These are phyloP conservation scores for Leucophenga varia DNA, from an alignment of 1,140 invertebrate genomes.

Conservation along the genomic window DNA sequence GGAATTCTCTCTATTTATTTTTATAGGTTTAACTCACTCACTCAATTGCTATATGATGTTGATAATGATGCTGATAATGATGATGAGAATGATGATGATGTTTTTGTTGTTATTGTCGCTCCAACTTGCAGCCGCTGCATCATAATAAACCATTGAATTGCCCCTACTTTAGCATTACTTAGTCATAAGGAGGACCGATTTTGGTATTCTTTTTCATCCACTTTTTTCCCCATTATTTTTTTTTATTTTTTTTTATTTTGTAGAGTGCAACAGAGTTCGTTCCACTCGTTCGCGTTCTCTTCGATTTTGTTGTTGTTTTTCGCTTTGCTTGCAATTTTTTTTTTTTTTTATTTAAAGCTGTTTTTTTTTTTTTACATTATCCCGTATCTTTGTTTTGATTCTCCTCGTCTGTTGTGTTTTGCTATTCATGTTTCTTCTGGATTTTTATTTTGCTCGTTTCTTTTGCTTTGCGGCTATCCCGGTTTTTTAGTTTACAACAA, in stretches of 20 bases:
- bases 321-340: conserved; percentile 5
- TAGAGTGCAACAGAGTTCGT: conserved; percentile 50
- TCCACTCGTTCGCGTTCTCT: conserved; percentile 27
- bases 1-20: too few relatives aligned
- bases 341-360: conserved; percentile 19
- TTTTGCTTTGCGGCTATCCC: conserved; percentile 12
- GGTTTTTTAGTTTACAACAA: conserved; percentile 1
- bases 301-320: too few relatives aligned
- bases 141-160: too few relatives aligned
- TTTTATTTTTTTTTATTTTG: too few relatives aligned
- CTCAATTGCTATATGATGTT: too few relatives aligned
- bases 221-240: too few relatives aligned
- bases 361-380: conserved; percentile 8
- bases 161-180: too few relatives aligned
- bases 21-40: too few relatives aligned
- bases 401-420: conserved; percentile 50
- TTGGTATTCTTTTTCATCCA: too few relatives aligned
- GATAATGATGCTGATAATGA: conserved; percentile 37
- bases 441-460: conserved; percentile 51
- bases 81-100: conserved; percentile 15
- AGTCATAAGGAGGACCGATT: too few relatives aligned
- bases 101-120: conserved; percentile 19
- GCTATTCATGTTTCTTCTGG: conserved; percentile 48
- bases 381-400: conserved; percentile 39
- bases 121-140: conserved; percentile 42